A percentile compares a stretch with the other conserved stretches of the same genome.
phyloP scores from a whole-genome alignment of 1,140 invertebrate genomes.

The Cherax destructor region DNA sequence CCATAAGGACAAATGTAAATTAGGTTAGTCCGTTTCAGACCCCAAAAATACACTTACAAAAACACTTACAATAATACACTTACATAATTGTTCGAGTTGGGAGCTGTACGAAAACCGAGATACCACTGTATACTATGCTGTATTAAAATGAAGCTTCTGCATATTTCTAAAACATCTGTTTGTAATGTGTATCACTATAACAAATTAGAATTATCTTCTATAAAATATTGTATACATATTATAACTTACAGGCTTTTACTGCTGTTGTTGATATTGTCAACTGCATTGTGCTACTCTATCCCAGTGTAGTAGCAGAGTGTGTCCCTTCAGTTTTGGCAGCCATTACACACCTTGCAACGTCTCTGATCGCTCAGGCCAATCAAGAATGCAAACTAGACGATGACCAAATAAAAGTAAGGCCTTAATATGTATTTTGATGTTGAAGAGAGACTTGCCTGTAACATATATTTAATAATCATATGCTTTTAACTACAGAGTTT shows the following conservation, averaged over 20 bases:
- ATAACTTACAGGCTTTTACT: slow-evolving; percentile 11
- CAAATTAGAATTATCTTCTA: background rate
- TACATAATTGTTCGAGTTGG: too few species aligned
- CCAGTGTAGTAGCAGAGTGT: slow-evolving; percentile 3
- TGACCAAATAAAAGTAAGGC: slow-evolving; percentile 24
- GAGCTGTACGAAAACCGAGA: too few species aligned
- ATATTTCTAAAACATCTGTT: background rate
- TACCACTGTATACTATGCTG: too few species aligned
- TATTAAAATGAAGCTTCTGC: too few species aligned
- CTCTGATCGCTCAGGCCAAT: slow-evolving; percentile 33
- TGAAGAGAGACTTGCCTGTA: too few species aligned
- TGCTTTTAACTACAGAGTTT: too few species aligned
- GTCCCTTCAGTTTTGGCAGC: slow-evolving; percentile 10
- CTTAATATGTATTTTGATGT: background rate
- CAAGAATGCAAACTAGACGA: slow-evolving; percentile 28
- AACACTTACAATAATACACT: too few species aligned
- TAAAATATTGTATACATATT: background rate
- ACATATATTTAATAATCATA: too few species aligned
- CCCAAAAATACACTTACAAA: too few species aligned
- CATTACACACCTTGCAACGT: slow-evolving; percentile 39
- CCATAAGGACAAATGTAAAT: too few species aligned
- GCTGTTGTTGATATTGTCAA: slow-evolving; percentile 22
- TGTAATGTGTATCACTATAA: background rate
- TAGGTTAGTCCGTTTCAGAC: too few species aligned
- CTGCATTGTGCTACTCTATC: slow-evolving; percentile 12